A percentile compares a stretch with the other conserved stretches of the same genome.
These are phyloP conservation scores for Protonemura montana DNA, from an alignment of 2,888 invertebrate genomes.

Conservation along the genomic window DNA sequence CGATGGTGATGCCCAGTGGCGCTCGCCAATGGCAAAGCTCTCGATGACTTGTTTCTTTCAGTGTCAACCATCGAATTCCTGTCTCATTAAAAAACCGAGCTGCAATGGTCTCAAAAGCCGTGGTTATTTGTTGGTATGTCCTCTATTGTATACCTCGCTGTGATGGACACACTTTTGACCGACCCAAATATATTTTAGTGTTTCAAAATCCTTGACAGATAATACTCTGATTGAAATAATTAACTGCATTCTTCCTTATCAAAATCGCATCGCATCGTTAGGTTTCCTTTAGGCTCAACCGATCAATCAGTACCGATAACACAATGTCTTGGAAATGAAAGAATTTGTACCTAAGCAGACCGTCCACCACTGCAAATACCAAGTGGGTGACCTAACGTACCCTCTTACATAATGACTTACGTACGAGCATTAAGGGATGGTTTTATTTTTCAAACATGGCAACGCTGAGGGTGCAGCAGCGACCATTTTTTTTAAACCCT, in stretches of 20 bases:
- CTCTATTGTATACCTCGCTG: neutral
- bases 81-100: neutral
- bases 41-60: neutral
- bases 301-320: too few relatives aligned
- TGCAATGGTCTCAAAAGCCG: neutral
- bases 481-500: slow-evolving; percentile 19
- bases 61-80: neutral
- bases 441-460: slow-evolving; percentile 26
- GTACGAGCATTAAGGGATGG: slow-evolving; percentile 22
- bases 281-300: too few relatives aligned
- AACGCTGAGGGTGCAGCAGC: slow-evolving; percentile 18
- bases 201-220: neutral
- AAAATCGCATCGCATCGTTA: too few relatives aligned
- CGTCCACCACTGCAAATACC: neutral
- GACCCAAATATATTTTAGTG: neutral
- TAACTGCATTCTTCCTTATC: too few relatives aligned
- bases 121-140: neutral
- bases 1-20: neutral
- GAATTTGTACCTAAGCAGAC: neutral
- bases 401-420: slow-evolving; percentile 19
- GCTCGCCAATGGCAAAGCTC: neutral
- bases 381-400: neutral
- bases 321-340: neutral
- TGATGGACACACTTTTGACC: neutral
- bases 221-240: too few relatives aligned